Evolutionary conservation across 2,113 vertebrate genomes (phyloP).

Genomic region (Taxidea taxus): DNA sequence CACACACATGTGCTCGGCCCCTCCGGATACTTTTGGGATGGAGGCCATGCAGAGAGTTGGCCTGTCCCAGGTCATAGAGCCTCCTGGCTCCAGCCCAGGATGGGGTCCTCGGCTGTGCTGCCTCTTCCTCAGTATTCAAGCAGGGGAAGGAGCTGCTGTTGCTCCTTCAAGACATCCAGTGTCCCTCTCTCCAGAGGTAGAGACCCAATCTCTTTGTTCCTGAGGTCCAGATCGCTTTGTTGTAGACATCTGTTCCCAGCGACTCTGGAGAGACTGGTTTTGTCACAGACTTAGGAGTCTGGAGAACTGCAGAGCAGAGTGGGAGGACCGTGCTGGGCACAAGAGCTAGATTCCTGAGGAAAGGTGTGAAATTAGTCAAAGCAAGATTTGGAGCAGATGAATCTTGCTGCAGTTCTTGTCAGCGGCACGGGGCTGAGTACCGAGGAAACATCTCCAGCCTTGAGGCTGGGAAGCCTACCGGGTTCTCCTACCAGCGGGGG

Average conservation of each 20-base stretch:
- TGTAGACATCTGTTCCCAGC: slow-evolving; percentile 35
- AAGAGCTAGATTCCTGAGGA: slow-evolving; percentile 30
- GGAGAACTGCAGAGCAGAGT: background rate
- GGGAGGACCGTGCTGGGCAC: background rate
- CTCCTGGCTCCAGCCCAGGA: background rate
- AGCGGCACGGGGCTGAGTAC: background rate
- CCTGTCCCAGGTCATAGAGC: background rate
- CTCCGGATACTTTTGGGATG: background rate
- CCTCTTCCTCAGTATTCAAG: background rate
- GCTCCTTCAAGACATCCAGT: background rate
- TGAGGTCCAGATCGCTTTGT: background rate
- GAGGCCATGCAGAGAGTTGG: too few species aligned
- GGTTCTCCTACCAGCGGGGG: background rate
- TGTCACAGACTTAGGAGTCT: slow-evolving; percentile 11
- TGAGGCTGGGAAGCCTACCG: background rate
- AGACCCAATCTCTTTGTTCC: background rate
- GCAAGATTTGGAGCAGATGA: background rate
- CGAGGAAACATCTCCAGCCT: background rate
- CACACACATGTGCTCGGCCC: background rate
- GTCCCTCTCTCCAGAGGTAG: background rate
- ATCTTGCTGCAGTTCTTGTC: background rate
- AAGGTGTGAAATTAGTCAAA: slow-evolving; percentile 55
- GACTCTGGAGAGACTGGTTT: background rate
- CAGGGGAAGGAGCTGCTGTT: background rate
- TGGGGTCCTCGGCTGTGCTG: background rate